Conservation (phyloP, 1,140 invertebrate species). For the Theocolax elegans region DNA sequence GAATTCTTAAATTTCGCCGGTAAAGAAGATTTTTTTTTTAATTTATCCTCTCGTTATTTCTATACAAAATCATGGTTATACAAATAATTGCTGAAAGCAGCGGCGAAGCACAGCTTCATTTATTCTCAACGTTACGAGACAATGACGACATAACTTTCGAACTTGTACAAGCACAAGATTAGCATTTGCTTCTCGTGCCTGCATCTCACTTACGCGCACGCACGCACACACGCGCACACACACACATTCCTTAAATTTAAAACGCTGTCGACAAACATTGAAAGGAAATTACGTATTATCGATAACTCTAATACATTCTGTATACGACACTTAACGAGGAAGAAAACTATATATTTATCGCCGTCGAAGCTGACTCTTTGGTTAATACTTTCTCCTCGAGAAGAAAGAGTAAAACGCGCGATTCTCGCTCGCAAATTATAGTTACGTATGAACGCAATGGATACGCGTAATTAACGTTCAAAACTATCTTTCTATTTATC, state of each 20-base stretch:
- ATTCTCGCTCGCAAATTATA: too few species aligned
- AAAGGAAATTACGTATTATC: background rate
- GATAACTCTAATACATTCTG: too few species aligned
- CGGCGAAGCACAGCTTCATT: background rate
- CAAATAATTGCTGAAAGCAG: slow-evolving; percentile 11
- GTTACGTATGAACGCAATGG: too few species aligned
- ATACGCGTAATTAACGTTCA: too few species aligned
- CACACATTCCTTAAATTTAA: too few species aligned
- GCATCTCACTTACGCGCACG: background rate
- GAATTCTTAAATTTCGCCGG: too few species aligned
- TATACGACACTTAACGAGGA: slow-evolving; percentile 1
- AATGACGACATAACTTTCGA: background rate
- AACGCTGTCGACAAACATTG: background rate
- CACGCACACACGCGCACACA: background rate
- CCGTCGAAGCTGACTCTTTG: slow-evolving; percentile 24
- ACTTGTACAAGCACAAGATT: too few species aligned
- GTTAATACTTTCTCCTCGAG: too few species aligned
- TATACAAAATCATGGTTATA: slow-evolving; percentile 32
- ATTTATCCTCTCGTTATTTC: background rate
- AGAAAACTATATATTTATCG: background rate
- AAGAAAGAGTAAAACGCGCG: too few species aligned
- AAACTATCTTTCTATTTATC: too few species aligned
- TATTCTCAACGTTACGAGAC: too few species aligned
- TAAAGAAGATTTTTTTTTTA: background rate
- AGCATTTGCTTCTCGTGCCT: too few species aligned